These are phyloP conservation scores for Tethya wilhelma DNA, from an alignment of 37 sponge, comb jelly and placozoan genomes.

Conservation along the genomic window DNA sequence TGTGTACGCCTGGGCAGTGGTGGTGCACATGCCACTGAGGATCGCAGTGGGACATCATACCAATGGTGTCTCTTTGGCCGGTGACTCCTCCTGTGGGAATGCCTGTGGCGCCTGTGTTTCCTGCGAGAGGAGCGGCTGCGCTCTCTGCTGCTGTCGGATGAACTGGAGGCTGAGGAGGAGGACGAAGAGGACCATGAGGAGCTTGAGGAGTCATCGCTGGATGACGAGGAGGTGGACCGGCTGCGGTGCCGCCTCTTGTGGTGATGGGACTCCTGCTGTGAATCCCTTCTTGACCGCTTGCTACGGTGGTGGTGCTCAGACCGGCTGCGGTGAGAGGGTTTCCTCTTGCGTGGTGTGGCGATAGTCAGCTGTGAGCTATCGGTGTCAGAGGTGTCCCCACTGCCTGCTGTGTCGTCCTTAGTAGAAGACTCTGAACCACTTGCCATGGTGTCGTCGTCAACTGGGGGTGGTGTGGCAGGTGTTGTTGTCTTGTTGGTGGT, in stretches of 20 bases:
- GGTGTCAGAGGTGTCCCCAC: neutral
- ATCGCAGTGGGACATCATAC: neutral
- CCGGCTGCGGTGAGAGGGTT: neutral
- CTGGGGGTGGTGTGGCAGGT: too few species aligned
- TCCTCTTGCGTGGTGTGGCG: neutral
- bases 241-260: neutral
- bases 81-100: neutral
- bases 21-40: slow-evolving; percentile 25
- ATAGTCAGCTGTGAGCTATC: neutral
- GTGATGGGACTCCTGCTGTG: neutral
- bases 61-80: neutral
- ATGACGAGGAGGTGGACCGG: neutral
- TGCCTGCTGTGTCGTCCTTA: neutral
- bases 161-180: neutral
- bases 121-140: neutral
- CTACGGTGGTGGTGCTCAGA: neutral
- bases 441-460: too few species aligned
- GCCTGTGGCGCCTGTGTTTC: slow-evolving; percentile 8
- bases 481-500: neutral
- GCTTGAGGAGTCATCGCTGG: neutral
- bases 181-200: neutral
- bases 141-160: neutral
- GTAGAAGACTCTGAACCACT: too few species aligned
- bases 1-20: neutral
- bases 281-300: neutral